Base-by-base conservation (phyloP, 2,888 invertebrate genomes). In the Galerucella calmariensis region DNA sequence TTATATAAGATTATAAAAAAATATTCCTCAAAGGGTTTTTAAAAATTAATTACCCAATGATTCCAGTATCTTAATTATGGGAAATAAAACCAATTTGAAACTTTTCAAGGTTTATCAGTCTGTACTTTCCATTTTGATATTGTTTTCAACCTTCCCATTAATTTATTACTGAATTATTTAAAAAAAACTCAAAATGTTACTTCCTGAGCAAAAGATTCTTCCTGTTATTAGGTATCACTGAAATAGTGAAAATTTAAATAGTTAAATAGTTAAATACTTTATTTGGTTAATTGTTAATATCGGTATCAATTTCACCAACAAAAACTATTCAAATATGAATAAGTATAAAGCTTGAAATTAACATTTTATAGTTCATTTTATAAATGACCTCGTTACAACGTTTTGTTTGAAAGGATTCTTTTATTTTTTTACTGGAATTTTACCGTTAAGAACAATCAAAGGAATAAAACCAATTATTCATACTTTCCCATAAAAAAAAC, bases 401-500 rank as follows among this genome's bases (percentile, higher is more conserved):
- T n/a, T 11, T 51, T 27, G 27, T 27, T 27, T 27, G 27, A 56
- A 56, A 16, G 16, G 20, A 56, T 56, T 20, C 6, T 56, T n/a
- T n/a, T n/a, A n/a, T n/a, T n/a, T n/a, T n/a, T n/a, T n/a, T n/a
- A n/a, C 20, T 20, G 56, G 16, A 56, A 56, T 20, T 20, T 56
- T 56, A 56, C 56, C 8, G 56, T 16, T 56, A 56, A 56, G 16
- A 56, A 56, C 8, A 56, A 10, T 9, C n/a, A n/a, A 51, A n/a
- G n/a, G 51, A n/a, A 51, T 51, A 51, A 51, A 51, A 51, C 56
- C 56, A 56, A 20, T 56, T 16, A 27, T 5, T 35, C 35, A 61
- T 61, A 61, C 35, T 61, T 35, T 35, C 35, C 27, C n/a, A 27
- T 35, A 35, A 59, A 58, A 41, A 58, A 58, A 58, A 58, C 61